Percentiles rank a stretch among this genome's conserved stretches.
These are phyloP conservation scores for Leptinotarsa texana DNA, from an alignment of 1,140 invertebrate genomes.

Conservation along the genomic window DNA sequence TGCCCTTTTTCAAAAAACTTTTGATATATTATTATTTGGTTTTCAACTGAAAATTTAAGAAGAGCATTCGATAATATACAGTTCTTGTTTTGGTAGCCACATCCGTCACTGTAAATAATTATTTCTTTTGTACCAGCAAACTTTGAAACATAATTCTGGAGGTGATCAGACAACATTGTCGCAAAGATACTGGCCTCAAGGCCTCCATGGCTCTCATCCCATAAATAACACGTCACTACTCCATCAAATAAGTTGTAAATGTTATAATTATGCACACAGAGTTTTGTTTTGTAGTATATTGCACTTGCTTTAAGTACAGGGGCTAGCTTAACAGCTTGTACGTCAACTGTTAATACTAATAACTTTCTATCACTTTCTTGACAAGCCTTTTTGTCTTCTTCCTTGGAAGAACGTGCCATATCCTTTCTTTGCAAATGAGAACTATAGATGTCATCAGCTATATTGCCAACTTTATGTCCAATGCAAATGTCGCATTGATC, in stretches of 20 bases:
- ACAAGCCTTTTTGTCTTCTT: constrained; percentile 40
- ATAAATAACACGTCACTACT: constrained; percentile 30
- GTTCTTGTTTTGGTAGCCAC: neutral
- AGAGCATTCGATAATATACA: constrained; percentile 9
- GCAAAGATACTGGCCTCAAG: constrained; percentile 3
- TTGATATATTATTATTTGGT: constrained; percentile 9
- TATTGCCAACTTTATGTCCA: constrained; percentile 43
- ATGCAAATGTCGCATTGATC: constrained; percentile 45
- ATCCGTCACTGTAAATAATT: no score
- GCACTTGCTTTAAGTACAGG: constrained; percentile 53
- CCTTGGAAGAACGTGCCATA: constrained; percentile 41
- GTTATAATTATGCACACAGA: constrained; percentile 56
- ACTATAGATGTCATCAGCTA: constrained; percentile 46
- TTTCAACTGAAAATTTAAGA: constrained; percentile 4
- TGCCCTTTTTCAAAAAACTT: constrained; percentile 10
- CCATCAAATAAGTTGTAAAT: constrained; percentile 54
- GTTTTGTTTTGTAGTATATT: constrained; percentile 57
- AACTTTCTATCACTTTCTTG: constrained; percentile 29
- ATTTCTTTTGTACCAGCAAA: no score
- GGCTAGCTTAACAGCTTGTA: constrained; percentile 54
- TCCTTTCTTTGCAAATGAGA: constrained; percentile 44
- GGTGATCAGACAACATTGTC: no score
- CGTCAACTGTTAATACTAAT: constrained; percentile 48
- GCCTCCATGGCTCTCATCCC: neutral
- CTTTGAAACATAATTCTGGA: no score